Evolutionary conservation across 2,888 invertebrate species (phyloP).

Genomic region (Phortica magna): DNA sequence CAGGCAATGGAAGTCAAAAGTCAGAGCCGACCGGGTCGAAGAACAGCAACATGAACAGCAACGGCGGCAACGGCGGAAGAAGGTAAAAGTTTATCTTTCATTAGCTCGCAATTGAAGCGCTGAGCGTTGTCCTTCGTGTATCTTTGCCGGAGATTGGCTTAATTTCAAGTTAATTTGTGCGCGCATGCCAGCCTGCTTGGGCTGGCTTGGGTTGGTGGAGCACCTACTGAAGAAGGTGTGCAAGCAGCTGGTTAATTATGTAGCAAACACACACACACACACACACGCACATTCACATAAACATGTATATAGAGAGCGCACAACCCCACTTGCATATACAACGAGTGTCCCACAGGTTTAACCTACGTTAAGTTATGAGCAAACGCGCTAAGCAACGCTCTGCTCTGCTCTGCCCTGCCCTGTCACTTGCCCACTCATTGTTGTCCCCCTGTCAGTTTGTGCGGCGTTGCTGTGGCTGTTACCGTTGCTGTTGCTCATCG

Average conservation of each 20-base stretch:
- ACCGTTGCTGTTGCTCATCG: neutral
- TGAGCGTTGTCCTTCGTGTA: constrained; percentile 17
- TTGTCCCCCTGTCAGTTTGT: neutral
- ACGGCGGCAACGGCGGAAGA: neutral
- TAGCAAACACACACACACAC: constrained; percentile 33
- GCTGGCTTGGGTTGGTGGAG: neutral
- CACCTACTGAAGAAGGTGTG: neutral
- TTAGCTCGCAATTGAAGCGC: constrained; percentile 53
- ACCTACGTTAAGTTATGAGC: constrained; percentile 2
- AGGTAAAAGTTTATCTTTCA: constrained; percentile 64
- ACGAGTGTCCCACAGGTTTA: neutral
- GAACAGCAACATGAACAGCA: neutral
- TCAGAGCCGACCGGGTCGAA: neutral
- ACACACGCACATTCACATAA: neutral
- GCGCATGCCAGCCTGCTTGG: neutral
- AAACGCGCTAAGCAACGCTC: neutral
- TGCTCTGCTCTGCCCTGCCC: neutral
- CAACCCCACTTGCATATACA: neutral
- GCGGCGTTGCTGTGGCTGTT: neutral
- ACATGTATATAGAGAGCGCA: neutral
- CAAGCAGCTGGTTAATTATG: constrained; percentile 68
- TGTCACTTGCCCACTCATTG: neutral
- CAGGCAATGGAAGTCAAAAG: neutral
- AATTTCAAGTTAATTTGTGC: constrained; percentile 39
- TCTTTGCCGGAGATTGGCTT: constrained; percentile 30